Evolutionary conservation across 2,113 vertebrate species (phyloP).

Genomic region (Oryzias curvinotus): DNA sequence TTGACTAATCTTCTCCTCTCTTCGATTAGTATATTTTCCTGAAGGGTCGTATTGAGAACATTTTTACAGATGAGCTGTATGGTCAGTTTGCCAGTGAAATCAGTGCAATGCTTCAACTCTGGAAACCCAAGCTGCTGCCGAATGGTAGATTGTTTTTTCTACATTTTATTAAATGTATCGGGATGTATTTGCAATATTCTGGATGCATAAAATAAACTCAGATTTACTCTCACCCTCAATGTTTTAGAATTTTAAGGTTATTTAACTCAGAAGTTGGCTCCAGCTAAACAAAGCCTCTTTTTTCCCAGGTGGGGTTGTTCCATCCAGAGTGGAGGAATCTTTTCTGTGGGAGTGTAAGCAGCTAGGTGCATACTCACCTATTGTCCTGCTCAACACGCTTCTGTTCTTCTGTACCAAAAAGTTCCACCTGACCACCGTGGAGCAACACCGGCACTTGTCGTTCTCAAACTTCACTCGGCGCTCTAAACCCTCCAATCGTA

Average conservation of each 20-base stretch:
- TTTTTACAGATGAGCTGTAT: slow-evolving; percentile 94
- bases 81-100: slow-evolving; percentile 88
- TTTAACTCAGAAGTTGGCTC: no score
- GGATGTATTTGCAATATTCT: no score
- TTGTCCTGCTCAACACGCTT: slow-evolving; percentile 94
- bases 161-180: no score
- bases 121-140: slow-evolving; percentile 87
- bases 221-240: no score
- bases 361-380: slow-evolving; percentile 93
- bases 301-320: slow-evolving; percentile 30
- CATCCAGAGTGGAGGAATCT: slow-evolving; percentile 81
- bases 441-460: slow-evolving; percentile 89
- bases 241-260: no score
- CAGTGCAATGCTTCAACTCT: slow-evolving; percentile 88
- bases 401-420: slow-evolving; percentile 97
- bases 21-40: slow-evolving; percentile 89
- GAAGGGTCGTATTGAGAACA: slow-evolving; percentile 95
- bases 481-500: slow-evolving; percentile 83
- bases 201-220: no score
- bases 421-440: slow-evolving; percentile 87
- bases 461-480: slow-evolving; percentile 87
- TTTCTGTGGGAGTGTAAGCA: slow-evolving; percentile 98
- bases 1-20: neutral
- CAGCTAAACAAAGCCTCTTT: neutral
- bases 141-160: slow-evolving; percentile 75